phyloP scores from a whole-genome alignment of 2,113 vertebrate species.

The Antechinus stuartii region DNA sequence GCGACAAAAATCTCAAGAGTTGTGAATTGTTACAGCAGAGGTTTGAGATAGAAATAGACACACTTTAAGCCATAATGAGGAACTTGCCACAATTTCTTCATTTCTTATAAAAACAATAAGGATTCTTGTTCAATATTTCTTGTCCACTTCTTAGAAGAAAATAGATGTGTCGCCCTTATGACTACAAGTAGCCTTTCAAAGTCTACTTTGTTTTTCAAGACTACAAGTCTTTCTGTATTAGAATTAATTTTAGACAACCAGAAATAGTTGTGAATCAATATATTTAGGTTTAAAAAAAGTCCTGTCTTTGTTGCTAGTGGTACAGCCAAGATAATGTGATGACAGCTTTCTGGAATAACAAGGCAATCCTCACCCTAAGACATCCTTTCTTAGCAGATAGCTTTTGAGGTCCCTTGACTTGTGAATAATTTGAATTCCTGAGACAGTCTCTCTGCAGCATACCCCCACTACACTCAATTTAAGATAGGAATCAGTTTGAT shows the following conservation, averaged over 20 bases:
- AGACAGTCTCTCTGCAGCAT: background rate
- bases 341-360: background rate
- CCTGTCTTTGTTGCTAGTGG: background rate
- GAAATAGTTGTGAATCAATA: background rate
- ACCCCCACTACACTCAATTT: background rate
- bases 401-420: background rate
- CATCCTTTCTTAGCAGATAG: background rate
- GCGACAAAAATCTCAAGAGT: background rate
- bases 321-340: background rate
- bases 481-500: background rate
- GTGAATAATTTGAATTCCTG: background rate
- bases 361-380: background rate
- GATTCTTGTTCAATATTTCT: background rate
- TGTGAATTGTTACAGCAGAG: background rate
- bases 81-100: background rate
- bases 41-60: background rate
- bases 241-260: background rate
- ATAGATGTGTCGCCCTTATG: background rate
- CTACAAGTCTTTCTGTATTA: background rate
- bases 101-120: background rate
- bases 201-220: no score
- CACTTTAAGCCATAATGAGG: background rate
- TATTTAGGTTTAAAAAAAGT: background rate
- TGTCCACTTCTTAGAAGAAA: background rate
- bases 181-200: background rate